Conservation (phyloP, 1,140 invertebrate species). For the Aleiodes sp. region DNA sequence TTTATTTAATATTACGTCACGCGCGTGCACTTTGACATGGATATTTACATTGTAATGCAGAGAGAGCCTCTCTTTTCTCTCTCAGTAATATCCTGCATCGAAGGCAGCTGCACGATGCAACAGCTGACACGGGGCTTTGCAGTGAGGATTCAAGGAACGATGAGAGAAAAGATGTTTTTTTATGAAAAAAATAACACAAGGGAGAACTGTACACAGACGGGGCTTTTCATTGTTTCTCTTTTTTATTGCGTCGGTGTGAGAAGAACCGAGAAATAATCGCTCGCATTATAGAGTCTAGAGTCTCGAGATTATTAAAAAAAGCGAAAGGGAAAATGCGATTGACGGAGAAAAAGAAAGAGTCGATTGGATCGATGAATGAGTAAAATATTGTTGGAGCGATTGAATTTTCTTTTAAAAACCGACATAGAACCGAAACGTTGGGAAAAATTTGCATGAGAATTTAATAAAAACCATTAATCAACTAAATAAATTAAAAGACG, state of each 20-base stretch:
- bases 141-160: conserved; percentile 15
- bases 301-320: conserved; percentile 15
- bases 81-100: not conserved
- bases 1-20: conserved; percentile 19
- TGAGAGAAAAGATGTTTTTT: not conserved
- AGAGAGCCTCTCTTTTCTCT: not conserved
- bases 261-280: conserved; percentile 19
- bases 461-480: too few relatives aligned
- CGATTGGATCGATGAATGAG: conserved; percentile 10
- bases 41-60: conserved; percentile 26
- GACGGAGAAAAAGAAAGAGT: not conserved
- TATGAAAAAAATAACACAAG: not conserved
- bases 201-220: conserved; percentile 12
- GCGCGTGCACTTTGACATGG: not conserved
- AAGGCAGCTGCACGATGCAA: conserved; percentile 46
- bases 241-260: not conserved
- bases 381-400: not conserved
- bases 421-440: too few relatives aligned
- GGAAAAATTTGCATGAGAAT: too few relatives aligned
- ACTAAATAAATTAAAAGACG: not conserved
- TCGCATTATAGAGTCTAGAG: conserved; percentile 16
- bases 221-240: conserved; percentile 22
- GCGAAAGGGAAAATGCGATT: too few relatives aligned
- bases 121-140: conserved; percentile 45
- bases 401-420: not conserved